Conservation (phyloP, 2,113 vertebrate genomes). For the Corythornis cristatus region DNA sequence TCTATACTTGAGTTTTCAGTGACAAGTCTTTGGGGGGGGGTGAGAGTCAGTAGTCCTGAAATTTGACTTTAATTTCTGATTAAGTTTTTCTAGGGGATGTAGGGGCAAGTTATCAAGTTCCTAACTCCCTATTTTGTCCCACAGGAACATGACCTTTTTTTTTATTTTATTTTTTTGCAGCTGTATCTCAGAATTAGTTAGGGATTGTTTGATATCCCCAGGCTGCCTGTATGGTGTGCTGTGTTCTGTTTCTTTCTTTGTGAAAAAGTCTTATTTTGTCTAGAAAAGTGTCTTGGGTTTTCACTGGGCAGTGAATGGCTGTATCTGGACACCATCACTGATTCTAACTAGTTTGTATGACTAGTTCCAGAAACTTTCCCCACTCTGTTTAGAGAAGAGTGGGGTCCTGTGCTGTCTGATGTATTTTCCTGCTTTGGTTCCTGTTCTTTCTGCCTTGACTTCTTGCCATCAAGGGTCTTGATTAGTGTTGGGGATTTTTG, state of each 20-base stretch:
- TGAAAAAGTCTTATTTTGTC: neutral
- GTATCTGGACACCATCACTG: neutral
- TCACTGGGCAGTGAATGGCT: neutral
- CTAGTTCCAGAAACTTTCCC: neutral
- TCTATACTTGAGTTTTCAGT: neutral
- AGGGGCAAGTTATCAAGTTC: neutral
- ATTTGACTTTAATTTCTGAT: neutral
- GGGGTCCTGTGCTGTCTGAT: neutral
- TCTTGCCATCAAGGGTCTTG: neutral
- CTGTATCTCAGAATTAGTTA: neutral
- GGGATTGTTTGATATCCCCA: neutral
- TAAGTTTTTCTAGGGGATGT: neutral
- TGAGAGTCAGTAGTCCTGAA: neutral
- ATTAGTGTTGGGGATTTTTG: neutral
- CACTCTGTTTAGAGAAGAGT: rapidly evolving
- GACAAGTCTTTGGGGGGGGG: neutral
- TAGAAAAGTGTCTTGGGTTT: neutral
- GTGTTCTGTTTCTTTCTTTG: neutral
- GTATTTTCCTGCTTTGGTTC: neutral
- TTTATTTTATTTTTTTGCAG: neutral
- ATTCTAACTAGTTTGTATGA: neutral
- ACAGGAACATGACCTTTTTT: neutral
- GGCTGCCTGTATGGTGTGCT: neutral
- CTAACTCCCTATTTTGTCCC: neutral
- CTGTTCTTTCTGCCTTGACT: neutral